Base-by-base conservation (phyloP, 2,797 vertebrate genomes). In the Diplodus sargus region DNA sequence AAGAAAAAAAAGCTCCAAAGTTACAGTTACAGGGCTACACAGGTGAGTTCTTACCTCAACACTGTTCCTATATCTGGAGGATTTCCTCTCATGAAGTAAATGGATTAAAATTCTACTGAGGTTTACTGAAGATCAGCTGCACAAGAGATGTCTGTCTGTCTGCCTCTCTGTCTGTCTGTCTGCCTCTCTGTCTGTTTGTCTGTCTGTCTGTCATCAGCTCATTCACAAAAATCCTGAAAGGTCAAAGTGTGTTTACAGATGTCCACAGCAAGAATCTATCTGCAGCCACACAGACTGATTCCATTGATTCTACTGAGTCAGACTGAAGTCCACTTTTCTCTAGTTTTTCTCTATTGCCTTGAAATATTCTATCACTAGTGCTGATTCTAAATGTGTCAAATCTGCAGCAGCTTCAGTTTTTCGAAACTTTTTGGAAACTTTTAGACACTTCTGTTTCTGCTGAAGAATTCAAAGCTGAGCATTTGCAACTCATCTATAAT, bases 201-300 rank as follows among this genome's bases (percentile, higher is more conserved):
- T 45, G 39, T 45, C 15, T 45, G 42, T 66, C 58, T 81, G 22
- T 76, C 75, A 72, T 79, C 63, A 60, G 63, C 14, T 78, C 76
- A 81, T 81, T 86, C 74, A 86, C n/a, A 80, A 78, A 85, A 79
- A 76, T 20, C 42, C 22, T 4, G 65, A 64, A 57, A 75, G 83
- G 56, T 82, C 85, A 87, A 82, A 84, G 85, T 79, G 53, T 85
- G 76, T 87, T 84, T 58, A 77, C 73, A 69, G 23, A 75, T 76
- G 69, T 78, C 52, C 54, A 45, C 70, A 74, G 18, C 56, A 11
- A 25, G 13, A 63, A 62, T 42, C 16, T n/a, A 23, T 15, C 13
- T 22, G 57, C 57, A 57, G 71, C 39, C 57, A 49, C 57, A 8
- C 11, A 9, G 17, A 18, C 65, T 5, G 22, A 45, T 30, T 76